A percentile compares a stretch with the other conserved stretches of the same genome.
These are phyloP conservation scores for Orchesellides sinensis DNA, from an alignment of 2,888 invertebrate genomes.

Conservation along the genomic window DNA sequence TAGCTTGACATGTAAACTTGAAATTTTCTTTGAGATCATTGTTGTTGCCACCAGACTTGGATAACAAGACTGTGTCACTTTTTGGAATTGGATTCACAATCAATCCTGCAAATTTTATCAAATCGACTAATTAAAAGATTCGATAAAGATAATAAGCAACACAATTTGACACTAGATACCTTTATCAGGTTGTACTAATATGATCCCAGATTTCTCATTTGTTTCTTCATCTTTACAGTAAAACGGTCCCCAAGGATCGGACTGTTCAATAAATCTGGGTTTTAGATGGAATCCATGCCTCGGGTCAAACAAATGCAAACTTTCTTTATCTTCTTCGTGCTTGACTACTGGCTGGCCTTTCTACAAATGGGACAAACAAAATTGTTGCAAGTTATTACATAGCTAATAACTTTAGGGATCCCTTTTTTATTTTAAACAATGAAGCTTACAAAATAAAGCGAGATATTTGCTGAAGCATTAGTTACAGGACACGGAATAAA, in stretches of 20 bases:
- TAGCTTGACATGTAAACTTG: slow-evolving; percentile 63
- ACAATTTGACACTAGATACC: slow-evolving; percentile 4
- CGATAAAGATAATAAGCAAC: too few species aligned
- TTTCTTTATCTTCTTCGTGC: not conserved
- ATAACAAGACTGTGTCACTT: slow-evolving; percentile 45
- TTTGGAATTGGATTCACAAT: slow-evolving; percentile 47
- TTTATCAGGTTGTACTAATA: slow-evolving; percentile 50
- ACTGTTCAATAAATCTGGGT: slow-evolving; percentile 56
- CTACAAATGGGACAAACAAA: too few species aligned
- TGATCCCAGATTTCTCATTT: slow-evolving; percentile 50
- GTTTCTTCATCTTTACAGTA: slow-evolving; percentile 54
- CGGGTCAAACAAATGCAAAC: slow-evolving; percentile 39
- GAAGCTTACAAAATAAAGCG: slow-evolving; percentile 47
- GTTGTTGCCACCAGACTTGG: not conserved
- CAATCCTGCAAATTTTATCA: slow-evolving; percentile 31
- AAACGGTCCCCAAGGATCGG: slow-evolving; percentile 55
- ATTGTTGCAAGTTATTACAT: too few species aligned
- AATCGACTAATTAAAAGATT: too few species aligned
- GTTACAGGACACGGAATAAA: slow-evolving; percentile 64
- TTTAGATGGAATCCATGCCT: slow-evolving; percentile 57
- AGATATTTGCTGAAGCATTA: slow-evolving; percentile 35
- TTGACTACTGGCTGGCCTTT: slow-evolving; percentile 41
- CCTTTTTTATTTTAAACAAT: too few species aligned
- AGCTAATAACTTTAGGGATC: too few species aligned
- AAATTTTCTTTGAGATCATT: slow-evolving; percentile 23